Base-by-base conservation (phyloP, 2,888 invertebrate species). In the Strigamia crassipes region DNA sequence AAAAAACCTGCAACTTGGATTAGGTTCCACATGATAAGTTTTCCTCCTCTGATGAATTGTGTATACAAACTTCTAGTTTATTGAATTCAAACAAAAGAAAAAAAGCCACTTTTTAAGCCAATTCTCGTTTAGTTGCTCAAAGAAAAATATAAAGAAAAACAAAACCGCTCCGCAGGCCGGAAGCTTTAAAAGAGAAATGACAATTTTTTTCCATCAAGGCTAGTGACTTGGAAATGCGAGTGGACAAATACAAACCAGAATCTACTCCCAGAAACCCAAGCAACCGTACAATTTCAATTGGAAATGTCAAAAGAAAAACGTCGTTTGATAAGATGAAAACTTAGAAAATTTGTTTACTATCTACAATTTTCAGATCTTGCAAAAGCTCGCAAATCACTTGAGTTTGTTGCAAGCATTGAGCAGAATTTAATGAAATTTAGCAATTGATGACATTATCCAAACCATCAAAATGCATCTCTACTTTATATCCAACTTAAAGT, bases 221-320 rank as follows among this genome's bases (percentile, higher is more conserved):
- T 73, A 27, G 23, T 73, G 73, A 73, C 73, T 73, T n/a, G 73
- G 31, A 73, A 73, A 31, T 31, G 15, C 9, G n/a, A 27, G 73
- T 73, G 73, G 73, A 73, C 73, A 73, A 73, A 73, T 12, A 31
- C 27, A 73, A 73, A 73, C 73, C n/a, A 73, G n/a, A 73, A 3
- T 73, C 27, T 31, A 31, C 73, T 73, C 31, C 1, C n/a, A 13
- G 31, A 73, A 73, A 73, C 12, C 73, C 73, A 73, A 73, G 27
- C 23, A 73, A 27, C 66, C 31, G 27, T 31, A 66, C 23, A 66
- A 23, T 13, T 73, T n/a, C 27, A 31, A 73, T 73, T 73, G 73
- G 12, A 73, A 73, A 73, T 27, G 31, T 73, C 73, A 73, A 73
- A 73, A 12, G 12, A 66, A 27, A 27, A 31, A 27, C 8, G 73